Evolutionary conservation across 2,888 invertebrate genomes (phyloP).

Genomic region (Agrypnus murinus): DNA sequence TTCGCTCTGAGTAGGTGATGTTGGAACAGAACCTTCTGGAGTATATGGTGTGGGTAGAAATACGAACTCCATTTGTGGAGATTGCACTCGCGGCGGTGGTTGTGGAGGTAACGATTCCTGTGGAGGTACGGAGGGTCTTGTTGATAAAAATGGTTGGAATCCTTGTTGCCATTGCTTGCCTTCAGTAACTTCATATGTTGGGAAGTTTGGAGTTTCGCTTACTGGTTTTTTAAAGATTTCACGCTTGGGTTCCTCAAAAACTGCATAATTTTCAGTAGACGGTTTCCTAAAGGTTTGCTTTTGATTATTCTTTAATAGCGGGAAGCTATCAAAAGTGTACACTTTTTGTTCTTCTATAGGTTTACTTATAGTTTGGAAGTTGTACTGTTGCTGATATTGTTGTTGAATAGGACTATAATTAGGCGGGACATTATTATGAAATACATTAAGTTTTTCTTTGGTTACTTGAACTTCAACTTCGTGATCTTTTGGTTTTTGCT

Average conservation of each 20-base stretch:
- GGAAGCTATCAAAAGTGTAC: constrained; percentile 31
- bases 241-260: constrained; percentile 37
- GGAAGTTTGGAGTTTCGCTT: constrained; percentile 59
- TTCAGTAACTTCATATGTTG: constrained; percentile 70
- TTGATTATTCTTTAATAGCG: background rate
- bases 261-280: constrained; percentile 16
- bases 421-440: constrained; percentile 63
- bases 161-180: constrained; percentile 62
- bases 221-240: constrained; percentile 48
- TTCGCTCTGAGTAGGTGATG: constrained; percentile 68
- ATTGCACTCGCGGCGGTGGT: constrained; percentile 38
- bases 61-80: constrained; percentile 49
- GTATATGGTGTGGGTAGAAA: constrained; percentile 69
- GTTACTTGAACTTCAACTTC: constrained; percentile 65
- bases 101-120: constrained; percentile 21
- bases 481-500: constrained; percentile 51
- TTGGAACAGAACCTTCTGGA: constrained; percentile 65
- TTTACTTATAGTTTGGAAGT: constrained; percentile 33
- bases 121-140: constrained; percentile 32
- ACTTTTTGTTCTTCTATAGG: constrained; percentile 41
- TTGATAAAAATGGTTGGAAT: constrained; percentile 51
- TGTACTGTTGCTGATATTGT: constrained; percentile 10
- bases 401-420: constrained; percentile 56
- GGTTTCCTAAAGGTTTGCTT: constrained; percentile 23
- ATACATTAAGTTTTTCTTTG: constrained; percentile 69